phyloP scores from a whole-genome alignment of 2,888 invertebrate species.

The Plutella xylostella region DNA sequence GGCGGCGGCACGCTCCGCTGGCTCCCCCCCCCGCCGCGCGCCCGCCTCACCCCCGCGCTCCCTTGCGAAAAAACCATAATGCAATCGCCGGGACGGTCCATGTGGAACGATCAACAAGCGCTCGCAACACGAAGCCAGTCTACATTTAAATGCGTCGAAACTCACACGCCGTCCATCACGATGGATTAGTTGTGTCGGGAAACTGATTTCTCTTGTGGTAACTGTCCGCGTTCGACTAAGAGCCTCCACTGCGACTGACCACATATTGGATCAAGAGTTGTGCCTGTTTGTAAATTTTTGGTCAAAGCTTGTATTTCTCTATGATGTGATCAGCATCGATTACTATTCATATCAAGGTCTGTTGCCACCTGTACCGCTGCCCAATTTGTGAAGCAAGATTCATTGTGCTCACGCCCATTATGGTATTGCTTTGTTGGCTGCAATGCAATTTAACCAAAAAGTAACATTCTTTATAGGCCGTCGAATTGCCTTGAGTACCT shows the following conservation, averaged over 20 bases:
- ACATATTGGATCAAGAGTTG: constrained; percentile 41
- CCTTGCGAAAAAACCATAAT: constrained; percentile 69
- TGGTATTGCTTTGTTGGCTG: constrained; percentile 23
- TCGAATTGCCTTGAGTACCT: constrained; percentile 34
- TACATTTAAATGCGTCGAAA: constrained; percentile 65
- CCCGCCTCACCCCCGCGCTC: constrained; percentile 42
- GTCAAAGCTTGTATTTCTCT: constrained; percentile 5
- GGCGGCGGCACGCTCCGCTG: constrained; percentile 58
- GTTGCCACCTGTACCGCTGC: constrained; percentile 9
- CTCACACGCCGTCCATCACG: constrained; percentile 66
- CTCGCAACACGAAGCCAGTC: constrained; percentile 62
- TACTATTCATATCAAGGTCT: constrained; percentile 11
- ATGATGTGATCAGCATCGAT: constrained; percentile 15
- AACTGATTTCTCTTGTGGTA: constrained; percentile 58
- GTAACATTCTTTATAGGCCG: constrained; percentile 24
- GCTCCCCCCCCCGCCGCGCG: constrained; percentile 39
- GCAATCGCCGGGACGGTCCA: constrained; percentile 67
- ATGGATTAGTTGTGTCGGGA: constrained; percentile 60
- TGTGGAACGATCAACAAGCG: constrained; percentile 61
- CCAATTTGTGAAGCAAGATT: constrained; percentile 13
- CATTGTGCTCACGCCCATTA: constrained; percentile 9
- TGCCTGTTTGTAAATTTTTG: not conserved
- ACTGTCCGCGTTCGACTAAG: constrained; percentile 33
- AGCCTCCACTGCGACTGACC: too few relatives aligned
- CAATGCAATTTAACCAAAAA: constrained; percentile 24